Conservation (phyloP, 2,797 vertebrate genomes). For the Gymnoscopelus microlampas region DNA sequence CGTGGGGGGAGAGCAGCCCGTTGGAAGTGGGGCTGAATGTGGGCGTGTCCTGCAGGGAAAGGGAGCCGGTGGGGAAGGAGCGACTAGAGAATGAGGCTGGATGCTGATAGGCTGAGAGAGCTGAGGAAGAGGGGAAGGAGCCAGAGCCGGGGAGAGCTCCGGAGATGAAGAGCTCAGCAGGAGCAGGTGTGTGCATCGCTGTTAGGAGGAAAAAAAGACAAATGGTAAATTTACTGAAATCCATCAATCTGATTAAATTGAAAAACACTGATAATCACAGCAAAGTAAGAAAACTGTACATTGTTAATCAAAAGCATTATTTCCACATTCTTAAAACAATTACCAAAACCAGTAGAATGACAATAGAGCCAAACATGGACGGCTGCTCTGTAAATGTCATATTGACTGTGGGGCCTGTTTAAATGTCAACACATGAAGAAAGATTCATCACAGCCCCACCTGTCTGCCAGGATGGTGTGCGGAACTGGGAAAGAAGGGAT, state of each 20-base stretch:
- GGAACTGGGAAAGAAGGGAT: conserved; percentile 94
- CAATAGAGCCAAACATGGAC: conserved; percentile 39
- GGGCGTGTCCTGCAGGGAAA: conserved; percentile 91
- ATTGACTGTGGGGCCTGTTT: conserved; percentile 61
- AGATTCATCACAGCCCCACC: conserved; percentile 76
- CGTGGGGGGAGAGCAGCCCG: conserved; percentile 93
- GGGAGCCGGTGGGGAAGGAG: conserved; percentile 90
- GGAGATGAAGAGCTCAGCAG: conserved; percentile 95
- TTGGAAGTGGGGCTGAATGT: conserved; percentile 96
- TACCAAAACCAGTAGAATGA: conserved; percentile 32
- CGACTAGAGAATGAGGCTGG: conserved; percentile 93
- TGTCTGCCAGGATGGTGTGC: conserved; percentile 96
- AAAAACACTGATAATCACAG: conserved; percentile 5
- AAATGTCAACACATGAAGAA: conserved; percentile 68
- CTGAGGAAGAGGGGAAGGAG: conserved; percentile 93
- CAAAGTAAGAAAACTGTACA: too few relatives aligned
- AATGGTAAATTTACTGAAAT: conserved; percentile 53
- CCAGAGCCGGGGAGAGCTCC: conserved; percentile 92
- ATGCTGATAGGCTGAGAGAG: conserved; percentile 95
- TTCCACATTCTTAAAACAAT: too few relatives aligned
- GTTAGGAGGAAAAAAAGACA: conserved; percentile 52
- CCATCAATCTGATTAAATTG: conserved; percentile 11
- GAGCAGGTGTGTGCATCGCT: conserved; percentile 96
- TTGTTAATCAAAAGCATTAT: too few relatives aligned
- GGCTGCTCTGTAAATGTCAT: conserved; percentile 60